phyloP scores from a whole-genome alignment of 2,113 vertebrate species.

The Cyprinodon variegatus region DNA sequence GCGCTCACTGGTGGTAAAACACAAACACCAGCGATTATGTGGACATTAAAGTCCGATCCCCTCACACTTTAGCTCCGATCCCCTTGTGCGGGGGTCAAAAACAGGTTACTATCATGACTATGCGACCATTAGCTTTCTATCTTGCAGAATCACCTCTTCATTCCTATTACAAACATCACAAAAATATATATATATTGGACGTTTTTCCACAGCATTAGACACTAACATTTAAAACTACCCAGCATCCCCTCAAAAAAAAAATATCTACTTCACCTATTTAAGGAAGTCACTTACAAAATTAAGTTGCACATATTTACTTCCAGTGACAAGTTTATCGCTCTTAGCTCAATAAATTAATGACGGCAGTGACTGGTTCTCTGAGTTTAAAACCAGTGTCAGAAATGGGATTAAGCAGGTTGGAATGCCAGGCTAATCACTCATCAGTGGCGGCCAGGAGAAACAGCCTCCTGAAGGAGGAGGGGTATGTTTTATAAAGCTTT shows the following conservation, averaged over 20 bases:
- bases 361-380: conserved; percentile 59
- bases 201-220: not conserved
- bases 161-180: conserved; percentile 16
- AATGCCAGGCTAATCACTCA: conserved; percentile 74
- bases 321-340: conserved; percentile 14
- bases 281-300: not conserved
- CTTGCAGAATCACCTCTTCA: not conserved
- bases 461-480: conserved; percentile 69
- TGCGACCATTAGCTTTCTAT: conserved; percentile 4
- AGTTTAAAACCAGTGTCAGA: conserved; percentile 76
- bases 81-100: conserved; percentile 58
- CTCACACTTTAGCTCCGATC: conserved; percentile 63
- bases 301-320: conserved; percentile 9
- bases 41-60: conserved; percentile 64
- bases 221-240: conserved; percentile 14
- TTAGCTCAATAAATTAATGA: conserved; percentile 27
- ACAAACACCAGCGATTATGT: conserved; percentile 73
- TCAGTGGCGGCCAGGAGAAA: conserved; percentile 65
- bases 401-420: conserved; percentile 78
- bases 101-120: conserved; percentile 51
- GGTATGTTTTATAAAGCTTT: conserved; percentile 78
- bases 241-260: conserved; percentile 1
- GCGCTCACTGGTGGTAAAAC: conserved; percentile 67
- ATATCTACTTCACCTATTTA: conserved; percentile 4
- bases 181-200: not conserved